phyloP scores from a whole-genome alignment of 2,113 vertebrate genomes.

The Microtus oregoni region DNA sequence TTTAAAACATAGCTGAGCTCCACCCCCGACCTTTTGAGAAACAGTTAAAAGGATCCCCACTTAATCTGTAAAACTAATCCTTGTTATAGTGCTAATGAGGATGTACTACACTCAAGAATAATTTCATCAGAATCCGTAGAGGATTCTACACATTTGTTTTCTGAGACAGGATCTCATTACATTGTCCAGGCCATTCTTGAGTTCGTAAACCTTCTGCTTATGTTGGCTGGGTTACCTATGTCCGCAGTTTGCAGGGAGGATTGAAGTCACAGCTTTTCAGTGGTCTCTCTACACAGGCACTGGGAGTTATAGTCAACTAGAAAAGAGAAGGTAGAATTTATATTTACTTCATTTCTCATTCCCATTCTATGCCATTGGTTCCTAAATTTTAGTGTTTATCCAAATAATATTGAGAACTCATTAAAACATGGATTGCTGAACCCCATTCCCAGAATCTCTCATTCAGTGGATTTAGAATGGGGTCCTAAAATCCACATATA shows the following conservation, averaged over 20 bases:
- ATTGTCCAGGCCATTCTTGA: neutral
- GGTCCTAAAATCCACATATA: neutral
- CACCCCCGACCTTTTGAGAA: neutral
- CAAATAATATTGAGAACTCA: neutral
- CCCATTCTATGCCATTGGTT: neutral
- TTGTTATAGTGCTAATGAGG: conserved; percentile 30
- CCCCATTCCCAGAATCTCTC: neutral
- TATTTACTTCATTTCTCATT: neutral
- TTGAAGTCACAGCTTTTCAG: neutral
- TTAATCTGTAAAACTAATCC: conserved; percentile 15
- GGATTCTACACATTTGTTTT: neutral
- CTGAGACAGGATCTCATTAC: neutral
- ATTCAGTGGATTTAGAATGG: neutral
- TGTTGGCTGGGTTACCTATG: neutral
- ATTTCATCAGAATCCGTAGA: neutral
- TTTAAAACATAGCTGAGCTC: neutral
- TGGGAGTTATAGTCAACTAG: neutral
- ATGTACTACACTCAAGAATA: neutral
- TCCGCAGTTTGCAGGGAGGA: neutral
- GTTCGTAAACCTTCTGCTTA: neutral
- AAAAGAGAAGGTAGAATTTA: neutral
- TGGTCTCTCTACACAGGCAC: conserved; percentile 9
- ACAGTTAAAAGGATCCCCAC: neutral
- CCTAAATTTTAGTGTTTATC: neutral
- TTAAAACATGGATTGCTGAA: neutral